Percentiles rank a stretch among this genome's conserved stretches.
phyloP scores from a whole-genome alignment of 2,797 vertebrate species.

The Poeciliopsis paucimaculata region DNA sequence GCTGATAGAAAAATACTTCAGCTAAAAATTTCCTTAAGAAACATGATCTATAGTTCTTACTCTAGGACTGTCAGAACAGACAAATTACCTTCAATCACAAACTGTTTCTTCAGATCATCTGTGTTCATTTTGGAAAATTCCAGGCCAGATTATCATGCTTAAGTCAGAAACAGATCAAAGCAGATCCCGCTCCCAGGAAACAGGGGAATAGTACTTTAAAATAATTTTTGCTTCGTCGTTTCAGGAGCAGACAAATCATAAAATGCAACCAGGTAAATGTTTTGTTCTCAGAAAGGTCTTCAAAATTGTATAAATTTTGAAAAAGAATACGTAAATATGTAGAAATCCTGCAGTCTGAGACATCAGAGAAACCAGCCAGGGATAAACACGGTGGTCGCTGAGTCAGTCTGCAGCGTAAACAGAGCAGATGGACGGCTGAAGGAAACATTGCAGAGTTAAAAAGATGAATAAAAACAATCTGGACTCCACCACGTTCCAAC shows the following conservation, averaged over 20 bases:
- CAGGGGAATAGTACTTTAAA: neutral
- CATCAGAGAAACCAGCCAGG: neutral
- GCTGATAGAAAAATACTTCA: neutral
- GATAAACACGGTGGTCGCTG: slow-evolving; percentile 4
- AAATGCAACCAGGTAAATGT: neutral
- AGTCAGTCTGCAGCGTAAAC: neutral
- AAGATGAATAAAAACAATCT: neutral
- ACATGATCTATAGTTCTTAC: neutral
- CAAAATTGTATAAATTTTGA: neutral
- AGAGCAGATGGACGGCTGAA: neutral
- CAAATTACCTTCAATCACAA: neutral
- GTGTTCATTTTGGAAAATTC: neutral
- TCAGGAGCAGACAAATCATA: neutral
- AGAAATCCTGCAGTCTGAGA: neutral
- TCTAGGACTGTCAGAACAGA: neutral
- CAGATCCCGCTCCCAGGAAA: neutral
- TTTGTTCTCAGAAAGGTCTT: neutral
- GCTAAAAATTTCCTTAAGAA: neutral
- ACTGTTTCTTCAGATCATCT: neutral
- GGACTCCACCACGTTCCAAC: neutral
- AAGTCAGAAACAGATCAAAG: neutral
- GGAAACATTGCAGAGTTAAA: neutral
- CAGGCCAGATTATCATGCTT: neutral
- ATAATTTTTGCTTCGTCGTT: too few relatives aligned
- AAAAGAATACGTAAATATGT: neutral